Conservation (phyloP, 2,888 invertebrate species). For the Netelia virgata region DNA sequence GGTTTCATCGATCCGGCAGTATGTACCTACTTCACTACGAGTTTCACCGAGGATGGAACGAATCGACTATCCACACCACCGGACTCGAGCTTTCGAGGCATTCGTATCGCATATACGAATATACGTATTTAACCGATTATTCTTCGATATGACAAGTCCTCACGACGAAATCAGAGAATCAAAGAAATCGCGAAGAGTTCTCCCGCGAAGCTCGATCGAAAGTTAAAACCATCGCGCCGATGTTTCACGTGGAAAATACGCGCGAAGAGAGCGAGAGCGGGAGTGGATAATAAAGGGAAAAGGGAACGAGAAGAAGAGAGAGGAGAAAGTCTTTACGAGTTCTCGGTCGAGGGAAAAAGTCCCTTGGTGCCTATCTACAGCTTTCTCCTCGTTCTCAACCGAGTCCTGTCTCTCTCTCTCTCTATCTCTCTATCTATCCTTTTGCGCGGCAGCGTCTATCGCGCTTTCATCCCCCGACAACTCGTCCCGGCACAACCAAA, state of each 20-base stretch:
- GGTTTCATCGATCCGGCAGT: slow-evolving; percentile 76
- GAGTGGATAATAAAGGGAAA: slow-evolving; percentile 62
- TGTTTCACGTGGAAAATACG: slow-evolving; percentile 43
- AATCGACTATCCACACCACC: too few relatives aligned
- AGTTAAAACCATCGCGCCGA: slow-evolving; percentile 48
- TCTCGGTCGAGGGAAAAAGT: slow-evolving; percentile 54
- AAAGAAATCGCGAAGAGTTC: slow-evolving; percentile 15
- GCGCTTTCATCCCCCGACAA: slow-evolving; percentile 46
- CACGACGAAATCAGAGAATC: not conserved
- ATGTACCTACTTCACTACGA: slow-evolving; percentile 30
- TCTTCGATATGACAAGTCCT: not conserved
- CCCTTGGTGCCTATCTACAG: slow-evolving; percentile 35
- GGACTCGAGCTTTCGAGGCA: slow-evolving; percentile 77
- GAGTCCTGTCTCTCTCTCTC: slow-evolving; percentile 44
- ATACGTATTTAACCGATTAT: slow-evolving; percentile 29
- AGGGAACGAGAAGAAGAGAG: slow-evolving; percentile 54
- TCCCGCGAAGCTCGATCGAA: slow-evolving; percentile 38
- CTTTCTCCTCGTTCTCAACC: slow-evolving; percentile 25
- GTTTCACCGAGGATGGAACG: slow-evolving; percentile 7
- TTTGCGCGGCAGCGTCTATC: slow-evolving; percentile 64
- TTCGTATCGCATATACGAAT: slow-evolving; percentile 70
- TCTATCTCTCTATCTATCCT: slow-evolving; percentile 52
- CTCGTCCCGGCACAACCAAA: slow-evolving; percentile 25
- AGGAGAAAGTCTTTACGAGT: slow-evolving; percentile 47
- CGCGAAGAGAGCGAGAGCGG: slow-evolving; percentile 60